Base-by-base conservation (phyloP, 2,113 vertebrate species). In the Urocitellus parryii region DNA sequence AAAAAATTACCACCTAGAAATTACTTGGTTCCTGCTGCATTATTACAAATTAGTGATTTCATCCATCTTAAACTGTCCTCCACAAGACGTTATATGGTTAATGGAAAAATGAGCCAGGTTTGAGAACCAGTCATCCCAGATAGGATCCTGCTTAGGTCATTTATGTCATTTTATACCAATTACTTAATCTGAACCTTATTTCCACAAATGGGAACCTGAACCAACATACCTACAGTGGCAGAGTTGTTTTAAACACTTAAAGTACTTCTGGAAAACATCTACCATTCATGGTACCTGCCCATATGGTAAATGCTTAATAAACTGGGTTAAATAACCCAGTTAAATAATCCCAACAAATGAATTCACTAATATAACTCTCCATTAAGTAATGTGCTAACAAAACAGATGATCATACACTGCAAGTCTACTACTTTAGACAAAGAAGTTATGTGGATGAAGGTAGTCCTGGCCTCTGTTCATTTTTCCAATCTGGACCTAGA, bases 401-500 rank as follows among this genome's bases (percentile, higher is more conserved):
- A 81, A 80, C 0, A 12, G 67, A 81, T 45, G 27, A 53, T 58
- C 8, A n/a, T 1, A 3, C 2, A 20, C 39, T 37, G 14, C 12
- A 61, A 65, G 45, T 39, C 70, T 39, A 61, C 63, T 76, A 53
- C 56, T 25, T 58, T 16, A 86, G 53, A 89, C 27, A 56, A 80
- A 88, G 13, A 94, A 72, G 16, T 63, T 73, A 48, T 79, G 68
- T 42, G 29, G 48, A 37, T n/a, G 45, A 81, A 48, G 29, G 68
- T 68, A 61, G 20, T 39, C 37, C 20, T 86, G 83, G 83, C 29
- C 39, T 93, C 53, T 70, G 39, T 48, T 89, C 27, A 39, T 70
- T 81, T 93, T 89, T 81, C n/a, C 24, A 85, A 22, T 90, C 32
- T 90, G 65, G 39, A 74, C 39, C 45, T 37, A 37, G 56, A 90